phyloP scores from a whole-genome alignment of 2,113 vertebrate species.

The Lampris megalopsis region DNA sequence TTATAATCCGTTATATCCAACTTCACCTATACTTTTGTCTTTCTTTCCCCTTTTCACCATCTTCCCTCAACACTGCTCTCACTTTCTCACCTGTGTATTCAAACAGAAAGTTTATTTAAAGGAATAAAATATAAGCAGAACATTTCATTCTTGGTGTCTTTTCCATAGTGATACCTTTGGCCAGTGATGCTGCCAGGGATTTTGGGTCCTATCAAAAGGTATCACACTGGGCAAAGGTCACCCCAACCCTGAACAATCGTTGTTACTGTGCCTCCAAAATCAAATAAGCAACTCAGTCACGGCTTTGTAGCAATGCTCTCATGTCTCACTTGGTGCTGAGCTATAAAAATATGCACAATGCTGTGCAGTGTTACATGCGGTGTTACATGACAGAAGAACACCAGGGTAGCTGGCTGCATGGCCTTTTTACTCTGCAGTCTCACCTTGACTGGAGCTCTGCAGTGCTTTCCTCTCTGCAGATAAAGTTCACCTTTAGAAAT shows the following conservation, averaged over 20 bases:
- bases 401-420: constrained; percentile 60
- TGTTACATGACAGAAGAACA: constrained; percentile 29
- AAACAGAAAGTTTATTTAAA: not conserved
- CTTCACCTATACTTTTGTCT: constrained; percentile 26
- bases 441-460: constrained; percentile 52
- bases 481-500: not conserved
- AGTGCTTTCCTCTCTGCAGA: constrained; percentile 51
- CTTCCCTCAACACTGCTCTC: not conserved
- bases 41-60: too few relatives aligned
- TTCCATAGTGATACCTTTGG: constrained; percentile 17
- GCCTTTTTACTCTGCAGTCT: constrained; percentile 53
- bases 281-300: too few relatives aligned
- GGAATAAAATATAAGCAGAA: constrained; percentile 9
- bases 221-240: too few relatives aligned
- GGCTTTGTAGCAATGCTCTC: too few relatives aligned
- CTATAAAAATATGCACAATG: too few relatives aligned
- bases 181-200: not conserved
- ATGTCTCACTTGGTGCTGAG: too few relatives aligned
- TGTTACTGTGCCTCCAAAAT: too few relatives aligned
- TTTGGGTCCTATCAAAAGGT: too few relatives aligned
- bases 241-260: too few relatives aligned
- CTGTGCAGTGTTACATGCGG: too few relatives aligned
- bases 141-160: constrained; percentile 21
- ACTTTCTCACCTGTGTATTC: not conserved
- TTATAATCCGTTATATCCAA: constrained; percentile 13